A percentile compares a stretch with the other conserved stretches of the same genome.
These are phyloP conservation scores for Cyphomyrus discorhynchus DNA, from an alignment of 2,113 vertebrate genomes.

Conservation along the genomic window DNA sequence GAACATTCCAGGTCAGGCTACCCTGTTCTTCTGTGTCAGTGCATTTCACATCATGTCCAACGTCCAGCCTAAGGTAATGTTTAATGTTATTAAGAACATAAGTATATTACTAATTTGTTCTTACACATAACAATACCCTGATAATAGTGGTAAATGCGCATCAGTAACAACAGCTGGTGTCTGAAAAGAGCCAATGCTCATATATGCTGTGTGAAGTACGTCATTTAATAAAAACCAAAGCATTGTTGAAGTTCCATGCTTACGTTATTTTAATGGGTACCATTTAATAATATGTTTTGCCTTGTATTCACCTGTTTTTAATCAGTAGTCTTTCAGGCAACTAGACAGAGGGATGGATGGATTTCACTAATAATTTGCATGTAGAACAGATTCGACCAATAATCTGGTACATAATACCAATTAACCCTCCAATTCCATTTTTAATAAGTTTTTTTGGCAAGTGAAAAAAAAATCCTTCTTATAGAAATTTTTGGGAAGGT, in stretches of 20 bases:
- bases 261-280: not conserved
- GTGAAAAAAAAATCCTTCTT: not conserved
- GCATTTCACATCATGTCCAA: not conserved
- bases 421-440: not conserved
- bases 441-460: not conserved
- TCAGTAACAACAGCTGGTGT: not conserved
- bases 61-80: not conserved
- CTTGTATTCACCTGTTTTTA: not conserved
- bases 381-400: not conserved
- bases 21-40: conserved; percentile 2
- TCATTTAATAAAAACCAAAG: not conserved
- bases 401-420: not conserved
- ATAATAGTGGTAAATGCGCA: not conserved
- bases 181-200: not conserved
- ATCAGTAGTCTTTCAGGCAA: not conserved
- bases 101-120: not conserved
- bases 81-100: not conserved
- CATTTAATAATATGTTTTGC: not conserved
- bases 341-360: not conserved
- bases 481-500: not conserved
- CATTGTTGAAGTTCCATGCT: not conserved
- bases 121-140: not conserved
- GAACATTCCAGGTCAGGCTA: conserved; percentile 10
- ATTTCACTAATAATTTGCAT: not conserved
- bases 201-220: not conserved